phyloP scores from a whole-genome alignment of 2,113 vertebrate genomes.

The Panthera leo region DNA sequence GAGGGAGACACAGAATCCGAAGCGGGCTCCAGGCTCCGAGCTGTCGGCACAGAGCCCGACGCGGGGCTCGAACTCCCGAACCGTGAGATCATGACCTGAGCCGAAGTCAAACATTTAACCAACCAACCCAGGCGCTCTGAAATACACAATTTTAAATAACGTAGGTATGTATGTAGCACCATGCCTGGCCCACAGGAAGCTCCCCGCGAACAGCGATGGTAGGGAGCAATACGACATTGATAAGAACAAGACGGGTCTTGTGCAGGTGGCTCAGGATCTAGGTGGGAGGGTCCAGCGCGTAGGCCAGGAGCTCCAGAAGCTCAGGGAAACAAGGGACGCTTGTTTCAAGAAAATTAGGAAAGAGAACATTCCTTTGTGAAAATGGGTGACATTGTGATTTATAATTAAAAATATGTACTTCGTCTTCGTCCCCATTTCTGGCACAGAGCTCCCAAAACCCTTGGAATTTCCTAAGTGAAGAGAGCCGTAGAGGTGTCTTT shows the following conservation, averaged over 20 bases:
- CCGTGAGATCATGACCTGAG: no score
- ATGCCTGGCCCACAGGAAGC: background rate
- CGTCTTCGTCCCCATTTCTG: background rate
- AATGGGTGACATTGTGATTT: background rate
- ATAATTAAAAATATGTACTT: background rate
- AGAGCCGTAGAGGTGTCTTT: background rate
- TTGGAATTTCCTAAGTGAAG: background rate
- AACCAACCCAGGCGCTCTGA: background rate
- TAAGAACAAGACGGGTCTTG: no score
- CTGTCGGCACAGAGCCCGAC: no score
- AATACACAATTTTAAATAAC: background rate
- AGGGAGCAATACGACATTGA: fast-evolving
- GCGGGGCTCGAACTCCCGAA: no score
- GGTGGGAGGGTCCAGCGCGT: background rate
- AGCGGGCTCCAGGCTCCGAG: no score
- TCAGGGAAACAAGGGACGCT: background rate
- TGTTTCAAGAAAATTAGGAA: background rate
- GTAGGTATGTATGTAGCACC: no score
- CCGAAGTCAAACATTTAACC: no score
- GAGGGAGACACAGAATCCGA: no score
- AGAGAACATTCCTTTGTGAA: background rate
- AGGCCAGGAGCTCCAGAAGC: background rate
- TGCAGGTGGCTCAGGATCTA: background rate
- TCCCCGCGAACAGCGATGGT: background rate
- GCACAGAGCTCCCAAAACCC: background rate